Evolutionary conservation across 2,888 invertebrate species (phyloP).

Genomic region (Tolmerus cingulatus): DNA sequence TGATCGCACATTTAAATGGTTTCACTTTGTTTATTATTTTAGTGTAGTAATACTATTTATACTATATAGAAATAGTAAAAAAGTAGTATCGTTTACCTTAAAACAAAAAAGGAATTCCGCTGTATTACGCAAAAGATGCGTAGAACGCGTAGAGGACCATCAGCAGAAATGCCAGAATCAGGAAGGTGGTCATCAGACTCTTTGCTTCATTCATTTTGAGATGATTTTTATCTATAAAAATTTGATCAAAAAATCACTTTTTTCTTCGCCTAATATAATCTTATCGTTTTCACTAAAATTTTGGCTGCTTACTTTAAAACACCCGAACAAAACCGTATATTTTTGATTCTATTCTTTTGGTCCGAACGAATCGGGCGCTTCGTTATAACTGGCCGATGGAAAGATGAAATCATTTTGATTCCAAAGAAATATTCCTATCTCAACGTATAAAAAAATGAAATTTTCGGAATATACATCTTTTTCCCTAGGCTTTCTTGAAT

Average conservation of each 20-base stretch:
- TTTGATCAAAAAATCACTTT: conserved; percentile 25
- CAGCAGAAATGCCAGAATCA: conserved; percentile 72
- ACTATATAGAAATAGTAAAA: not conserved
- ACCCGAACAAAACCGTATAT: not conserved
- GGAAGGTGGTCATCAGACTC: conserved; percentile 74
- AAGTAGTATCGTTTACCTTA: not conserved
- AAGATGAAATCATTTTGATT: conserved; percentile 17
- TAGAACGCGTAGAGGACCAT: conserved; percentile 75
- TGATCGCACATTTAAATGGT: not conserved
- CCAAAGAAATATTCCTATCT: conserved; percentile 21
- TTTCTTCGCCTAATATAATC: not conserved
- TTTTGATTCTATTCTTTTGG: not conserved
- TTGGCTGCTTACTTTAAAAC: conserved; percentile 7
- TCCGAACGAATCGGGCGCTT: conserved; percentile 15
- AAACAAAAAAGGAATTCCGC: not conserved
- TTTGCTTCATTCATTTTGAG: conserved; percentile 67
- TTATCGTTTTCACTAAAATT: not conserved
- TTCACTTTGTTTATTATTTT: not conserved
- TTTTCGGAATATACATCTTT: not conserved
- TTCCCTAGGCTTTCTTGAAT: not conserved
- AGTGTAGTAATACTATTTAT: not conserved
- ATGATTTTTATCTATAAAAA: conserved; percentile 8
- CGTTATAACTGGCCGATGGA: conserved; percentile 28
- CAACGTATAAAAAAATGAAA: conserved; percentile 10
- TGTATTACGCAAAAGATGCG: conserved; percentile 64